Percentiles rank a stretch among this genome's conserved stretches.
Evolutionary conservation across 1,140 invertebrate species (phyloP).

Genomic region (Tenebrio molitor): DNA sequence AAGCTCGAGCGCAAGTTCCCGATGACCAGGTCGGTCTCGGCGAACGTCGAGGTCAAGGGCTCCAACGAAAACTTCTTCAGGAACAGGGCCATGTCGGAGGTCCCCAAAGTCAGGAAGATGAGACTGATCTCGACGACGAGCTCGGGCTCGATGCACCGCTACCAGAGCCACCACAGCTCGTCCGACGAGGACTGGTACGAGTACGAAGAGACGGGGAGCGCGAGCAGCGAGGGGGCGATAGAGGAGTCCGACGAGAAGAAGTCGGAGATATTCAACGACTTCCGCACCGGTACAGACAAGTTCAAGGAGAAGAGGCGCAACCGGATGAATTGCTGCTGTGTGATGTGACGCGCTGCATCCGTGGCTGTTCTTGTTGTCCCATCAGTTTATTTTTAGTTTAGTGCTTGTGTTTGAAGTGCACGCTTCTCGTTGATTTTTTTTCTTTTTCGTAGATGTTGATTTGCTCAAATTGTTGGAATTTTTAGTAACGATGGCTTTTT

Average conservation of each 20-base stretch:
- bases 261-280: background rate
- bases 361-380: conserved; percentile 16
- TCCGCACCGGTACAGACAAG: background rate
- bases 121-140: conserved; percentile 47
- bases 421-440: conserved; percentile 6
- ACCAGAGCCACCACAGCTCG: conserved; percentile 59
- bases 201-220: conserved; percentile 49
- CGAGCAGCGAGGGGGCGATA: conserved; percentile 23
- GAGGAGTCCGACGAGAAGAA: conserved; percentile 5
- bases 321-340: conserved; percentile 37
- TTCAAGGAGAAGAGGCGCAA: conserved; percentile 18
- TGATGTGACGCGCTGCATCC: conserved; percentile 8
- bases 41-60: conserved; percentile 45
- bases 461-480: conserved; percentile 31
- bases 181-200: conserved; percentile 61
- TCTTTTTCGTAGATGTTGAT: conserved; percentile 14
- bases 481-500: conserved; percentile 31
- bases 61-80: conserved; percentile 49
- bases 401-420: conserved; percentile 43
- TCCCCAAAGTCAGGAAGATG: conserved; percentile 43
- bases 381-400: conserved; percentile 27
- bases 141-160: conserved; percentile 47
- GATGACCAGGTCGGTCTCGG: conserved; percentile 58
- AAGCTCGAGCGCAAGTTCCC: conserved; percentile 48
- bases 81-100: conserved; percentile 56